Evolutionary conservation across 2,888 invertebrate genomes (phyloP).

Genomic region (Caenorhabditis japonica): DNA sequence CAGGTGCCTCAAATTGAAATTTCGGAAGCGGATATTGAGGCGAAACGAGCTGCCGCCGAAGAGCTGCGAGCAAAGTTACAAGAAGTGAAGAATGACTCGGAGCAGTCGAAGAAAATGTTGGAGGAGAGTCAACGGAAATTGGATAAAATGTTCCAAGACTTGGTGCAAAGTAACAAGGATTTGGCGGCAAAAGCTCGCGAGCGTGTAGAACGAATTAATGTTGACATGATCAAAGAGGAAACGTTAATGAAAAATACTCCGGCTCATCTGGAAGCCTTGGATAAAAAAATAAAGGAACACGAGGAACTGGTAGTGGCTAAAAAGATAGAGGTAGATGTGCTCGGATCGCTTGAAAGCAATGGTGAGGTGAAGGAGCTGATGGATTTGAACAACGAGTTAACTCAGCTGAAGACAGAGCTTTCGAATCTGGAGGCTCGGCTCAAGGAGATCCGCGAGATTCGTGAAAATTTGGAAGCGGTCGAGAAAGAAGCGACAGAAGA

Average conservation of each 20-base stretch:
- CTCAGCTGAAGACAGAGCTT: too few species aligned
- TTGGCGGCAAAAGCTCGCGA: conserved; percentile 17
- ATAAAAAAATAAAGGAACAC: too few species aligned
- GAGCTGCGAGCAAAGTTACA: neutral
- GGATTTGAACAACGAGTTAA: too few species aligned
- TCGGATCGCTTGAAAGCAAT: too few species aligned
- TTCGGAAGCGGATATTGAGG: conserved; percentile 6
- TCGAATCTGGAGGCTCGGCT: too few species aligned
- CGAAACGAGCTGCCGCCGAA: neutral
- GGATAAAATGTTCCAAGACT: conserved; percentile 10
- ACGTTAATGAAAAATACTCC: conserved; percentile 80
- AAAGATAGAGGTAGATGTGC: too few species aligned
- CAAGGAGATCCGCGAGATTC: too few species aligned
- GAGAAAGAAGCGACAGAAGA: too few species aligned
- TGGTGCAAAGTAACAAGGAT: conserved; percentile 81
- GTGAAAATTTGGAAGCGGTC: too few species aligned
- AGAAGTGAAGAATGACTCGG: neutral
- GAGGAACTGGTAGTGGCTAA: too few species aligned
- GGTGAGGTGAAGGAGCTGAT: too few species aligned
- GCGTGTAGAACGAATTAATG: conserved; percentile 80
- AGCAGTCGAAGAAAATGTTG: neutral
- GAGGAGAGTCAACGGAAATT: neutral
- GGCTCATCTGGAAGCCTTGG: neutral
- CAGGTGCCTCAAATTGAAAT: conserved; percentile 73
- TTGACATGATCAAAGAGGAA: conserved; percentile 79